These are phyloP conservation scores for Aleiodes sp. DNA, from an alignment of 1,140 invertebrate species.

Conservation along the genomic window DNA sequence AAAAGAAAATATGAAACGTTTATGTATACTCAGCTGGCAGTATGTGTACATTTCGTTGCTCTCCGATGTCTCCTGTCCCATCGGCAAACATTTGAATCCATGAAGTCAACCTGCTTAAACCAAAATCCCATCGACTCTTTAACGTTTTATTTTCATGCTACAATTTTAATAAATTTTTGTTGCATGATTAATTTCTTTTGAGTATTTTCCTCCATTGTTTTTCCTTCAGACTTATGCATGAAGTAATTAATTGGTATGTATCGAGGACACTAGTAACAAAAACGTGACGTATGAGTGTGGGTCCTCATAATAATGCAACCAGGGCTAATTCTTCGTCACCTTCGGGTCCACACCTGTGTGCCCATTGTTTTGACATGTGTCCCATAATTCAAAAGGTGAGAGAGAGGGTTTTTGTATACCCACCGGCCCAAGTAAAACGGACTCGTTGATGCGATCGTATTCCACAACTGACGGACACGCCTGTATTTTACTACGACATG, in stretches of 20 bases:
- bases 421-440: background rate
- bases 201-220: background rate
- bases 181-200: background rate
- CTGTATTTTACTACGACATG: constrained; percentile 41
- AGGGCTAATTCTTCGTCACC: constrained; percentile 40
- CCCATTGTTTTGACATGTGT: constrained; percentile 64
- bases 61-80: constrained; percentile 20
- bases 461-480: constrained; percentile 16
- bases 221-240: background rate
- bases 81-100: constrained; percentile 1
- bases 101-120: background rate
- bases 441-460: constrained; percentile 14
- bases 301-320: constrained; percentile 30
- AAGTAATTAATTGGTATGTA: background rate
- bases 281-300: background rate
- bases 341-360: constrained; percentile 54
- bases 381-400: constrained; percentile 46
- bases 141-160: background rate
- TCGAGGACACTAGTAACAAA: background rate
- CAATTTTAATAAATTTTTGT: background rate
- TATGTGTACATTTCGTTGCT: constrained; percentile 22
- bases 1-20: background rate
- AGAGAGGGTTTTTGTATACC: background rate
- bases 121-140: background rate
- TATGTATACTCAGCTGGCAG: constrained; percentile 32